These are phyloP conservation scores for Puffinus mauretanicus DNA, from an alignment of 2,113 vertebrate species.

Conservation along the genomic window DNA sequence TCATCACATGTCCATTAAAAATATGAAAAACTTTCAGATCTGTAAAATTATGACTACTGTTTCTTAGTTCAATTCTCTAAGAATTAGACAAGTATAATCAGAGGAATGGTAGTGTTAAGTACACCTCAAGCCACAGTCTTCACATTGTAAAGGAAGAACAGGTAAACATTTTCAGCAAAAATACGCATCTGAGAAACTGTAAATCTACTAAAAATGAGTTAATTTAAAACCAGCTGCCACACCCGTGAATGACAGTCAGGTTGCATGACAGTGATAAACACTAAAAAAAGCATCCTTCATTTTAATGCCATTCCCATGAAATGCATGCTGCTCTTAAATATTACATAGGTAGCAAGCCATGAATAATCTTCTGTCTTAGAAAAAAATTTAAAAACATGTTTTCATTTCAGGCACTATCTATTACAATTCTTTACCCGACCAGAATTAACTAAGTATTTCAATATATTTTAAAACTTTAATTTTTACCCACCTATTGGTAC, in stretches of 20 bases:
- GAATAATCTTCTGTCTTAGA: not conserved
- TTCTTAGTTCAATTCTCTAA: not conserved
- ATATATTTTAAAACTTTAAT: not conserved
- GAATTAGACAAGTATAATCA: not conserved
- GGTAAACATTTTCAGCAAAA: not conserved
- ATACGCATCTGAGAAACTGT: not conserved
- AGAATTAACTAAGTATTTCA: not conserved
- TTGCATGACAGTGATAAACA: not conserved
- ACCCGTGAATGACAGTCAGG: not conserved
- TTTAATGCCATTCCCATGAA: not conserved
- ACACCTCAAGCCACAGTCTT: not conserved
- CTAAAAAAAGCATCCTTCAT: not conserved
- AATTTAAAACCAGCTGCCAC: not conserved
- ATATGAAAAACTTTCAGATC: not conserved
- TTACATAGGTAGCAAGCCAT: not conserved
- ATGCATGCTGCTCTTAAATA: not conserved
- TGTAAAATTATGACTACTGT: not conserved
- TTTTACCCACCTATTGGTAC: constrained; percentile 82
- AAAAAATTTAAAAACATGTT: accelerated
- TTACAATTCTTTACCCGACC: accelerated
- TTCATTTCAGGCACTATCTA: not conserved
- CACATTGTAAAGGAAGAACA: not conserved
- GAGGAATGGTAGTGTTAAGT: not conserved
- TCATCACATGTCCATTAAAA: not conserved
- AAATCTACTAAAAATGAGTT: not conserved